Percentiles rank a stretch among this genome's conserved stretches.
Conservation (phyloP, 2,797 vertebrate genomes). For the Pangasius mekongensis region DNA sequence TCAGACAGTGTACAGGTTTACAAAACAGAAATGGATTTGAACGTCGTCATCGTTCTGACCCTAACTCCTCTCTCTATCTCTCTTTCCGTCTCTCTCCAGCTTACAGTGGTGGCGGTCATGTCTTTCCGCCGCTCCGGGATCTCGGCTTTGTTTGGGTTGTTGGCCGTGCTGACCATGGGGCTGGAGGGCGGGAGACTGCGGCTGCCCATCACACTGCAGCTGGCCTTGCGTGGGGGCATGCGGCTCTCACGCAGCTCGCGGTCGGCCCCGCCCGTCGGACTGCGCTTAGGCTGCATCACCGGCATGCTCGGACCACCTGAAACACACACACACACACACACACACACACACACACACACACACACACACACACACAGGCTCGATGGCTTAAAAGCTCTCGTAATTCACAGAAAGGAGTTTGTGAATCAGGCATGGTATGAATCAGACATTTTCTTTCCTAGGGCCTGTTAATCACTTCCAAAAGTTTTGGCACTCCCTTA, state of each 20-base stretch:
- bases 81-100: constrained; percentile 17
- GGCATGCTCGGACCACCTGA: constrained; percentile 88
- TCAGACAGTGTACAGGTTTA: neutral
- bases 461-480: neutral
- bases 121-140: constrained; percentile 91
- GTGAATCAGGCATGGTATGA: neutral
- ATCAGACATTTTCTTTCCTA: neutral
- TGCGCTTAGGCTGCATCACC: constrained; percentile 88
- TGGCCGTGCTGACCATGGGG: constrained; percentile 93
- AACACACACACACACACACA: constrained; percentile 67
- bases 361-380: constrained; percentile 57
- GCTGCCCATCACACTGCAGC: constrained; percentile 85
- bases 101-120: constrained; percentile 85
- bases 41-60: neutral
- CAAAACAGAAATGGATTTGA: neutral
- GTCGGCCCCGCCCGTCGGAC: constrained; percentile 87
- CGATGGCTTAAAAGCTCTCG: neutral
- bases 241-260: constrained; percentile 86
- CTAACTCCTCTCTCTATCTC: neutral
- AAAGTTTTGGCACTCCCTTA: neutral
- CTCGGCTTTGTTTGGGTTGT: constrained; percentile 94
- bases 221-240: constrained; percentile 85
- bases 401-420: neutral
- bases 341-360: constrained; percentile 58
- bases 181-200: constrained; percentile 87